Evolutionary conservation across 2,113 vertebrate species (phyloP), one percentile per base, ranked within the genome.

Genomic region (Myrmecobius fasciatus): DNA sequence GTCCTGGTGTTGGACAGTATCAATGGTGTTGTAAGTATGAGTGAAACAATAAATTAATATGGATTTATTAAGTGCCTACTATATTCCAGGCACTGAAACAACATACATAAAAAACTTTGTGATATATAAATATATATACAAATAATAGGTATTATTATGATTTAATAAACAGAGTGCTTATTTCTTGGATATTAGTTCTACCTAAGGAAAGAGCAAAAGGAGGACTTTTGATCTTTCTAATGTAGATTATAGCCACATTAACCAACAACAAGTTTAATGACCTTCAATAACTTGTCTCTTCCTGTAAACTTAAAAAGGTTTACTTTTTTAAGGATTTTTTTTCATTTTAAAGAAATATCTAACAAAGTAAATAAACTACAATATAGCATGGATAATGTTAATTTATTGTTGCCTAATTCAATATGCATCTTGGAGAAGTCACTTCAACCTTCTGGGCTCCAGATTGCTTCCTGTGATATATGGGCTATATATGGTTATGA

Each of bases 81-180:
- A 75, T 75, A 36, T 75, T 75, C 12, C 5, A 43, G 17, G 67
- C n/a, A 83, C n/a, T 83, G 67, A 43, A 24, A 43, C 20, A 83
- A 83, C 24, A 17, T 25, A 94, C 48, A 28, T 49, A 6, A 75
- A 95, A 8, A 52, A 36, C 96, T 96, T 93, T 49, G 43, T 92
- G 89, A 94, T 52, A 25, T 91, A 89, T 88, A 49, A 89, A 94
- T n/a, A 75, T 75, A 75, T 75, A 48, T 43, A 11, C 3, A 91
- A 95, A 25, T 48, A 43, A 90, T 91, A 75, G 88, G 25, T 95
- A 6, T 89, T 56, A 92, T 93, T 92, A 54, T 94, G 10, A 91
- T 94, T 94, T 48, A 92, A 90, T 92, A 91, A 56, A 52, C 12
- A 67, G 91, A 94, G 24, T 49, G 25, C 46, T 54, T 96, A 92